phyloP scores from a whole-genome alignment of 1,140 invertebrate species.

The Zaprionus taronus region DNA sequence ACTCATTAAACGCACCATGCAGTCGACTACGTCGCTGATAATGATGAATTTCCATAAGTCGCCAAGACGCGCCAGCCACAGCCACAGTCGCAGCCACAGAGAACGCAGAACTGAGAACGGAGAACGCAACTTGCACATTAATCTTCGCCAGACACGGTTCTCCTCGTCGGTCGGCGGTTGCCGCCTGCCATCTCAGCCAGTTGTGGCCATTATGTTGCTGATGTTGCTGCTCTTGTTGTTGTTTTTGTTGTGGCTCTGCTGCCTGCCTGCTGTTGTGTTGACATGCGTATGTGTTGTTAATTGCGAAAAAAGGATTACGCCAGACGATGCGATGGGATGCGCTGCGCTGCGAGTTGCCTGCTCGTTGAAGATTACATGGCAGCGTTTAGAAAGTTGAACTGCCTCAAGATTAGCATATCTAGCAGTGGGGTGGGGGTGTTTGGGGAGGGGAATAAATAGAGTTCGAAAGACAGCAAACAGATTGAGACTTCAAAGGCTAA shows the following conservation, averaged over 20 bases:
- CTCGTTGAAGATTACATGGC: conserved; percentile 61
- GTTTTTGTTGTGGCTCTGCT: conserved; percentile 26
- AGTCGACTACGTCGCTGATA: conserved; percentile 44
- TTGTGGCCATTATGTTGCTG: conserved; percentile 49
- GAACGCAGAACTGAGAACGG: conserved; percentile 21
- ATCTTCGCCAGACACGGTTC: conserved; percentile 71
- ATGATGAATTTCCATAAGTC: conserved; percentile 83
- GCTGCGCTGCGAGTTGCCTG: not conserved
- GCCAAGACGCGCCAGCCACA: conserved; percentile 59
- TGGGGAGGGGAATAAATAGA: not conserved
- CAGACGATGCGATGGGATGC: conserved; percentile 38
- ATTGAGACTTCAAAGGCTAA: conserved; percentile 1
- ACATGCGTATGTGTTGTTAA: conserved; percentile 83
- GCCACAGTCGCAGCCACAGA: not conserved
- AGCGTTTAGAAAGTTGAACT: conserved; percentile 78
- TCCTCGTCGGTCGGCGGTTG: conserved; percentile 26
- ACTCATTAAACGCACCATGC: conserved; percentile 72
- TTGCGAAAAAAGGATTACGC: conserved; percentile 77
- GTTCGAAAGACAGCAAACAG: conserved; percentile 1
- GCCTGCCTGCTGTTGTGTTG: conserved; percentile 61
- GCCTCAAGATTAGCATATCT: conserved; percentile 64
- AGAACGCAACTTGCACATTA: conserved; percentile 79
- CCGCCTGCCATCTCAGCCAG: conserved; percentile 21
- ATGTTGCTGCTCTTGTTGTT: conserved; percentile 26
- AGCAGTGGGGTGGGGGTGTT: not conserved